A percentile compares a stretch with the other conserved stretches of the same genome.
phyloP scores from a whole-genome alignment of 2,888 invertebrate species.

The Drosophila setosimentum region DNA sequence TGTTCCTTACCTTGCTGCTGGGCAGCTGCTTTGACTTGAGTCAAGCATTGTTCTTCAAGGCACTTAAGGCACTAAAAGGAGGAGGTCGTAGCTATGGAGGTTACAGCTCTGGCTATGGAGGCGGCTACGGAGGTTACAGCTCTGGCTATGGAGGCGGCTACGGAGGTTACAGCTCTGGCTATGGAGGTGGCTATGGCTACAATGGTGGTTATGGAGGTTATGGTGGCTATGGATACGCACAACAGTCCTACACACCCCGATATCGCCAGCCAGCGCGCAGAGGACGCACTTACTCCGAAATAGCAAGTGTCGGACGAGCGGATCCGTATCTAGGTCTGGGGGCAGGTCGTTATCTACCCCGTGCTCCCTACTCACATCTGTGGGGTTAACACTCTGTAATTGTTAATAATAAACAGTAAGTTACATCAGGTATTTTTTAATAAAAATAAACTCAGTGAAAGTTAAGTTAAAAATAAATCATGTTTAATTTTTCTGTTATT shows the following conservation, averaged over 20 bases:
- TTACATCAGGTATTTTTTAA: background rate
- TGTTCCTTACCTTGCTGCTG: conserved; percentile 39
- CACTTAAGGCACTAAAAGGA: conserved; percentile 40
- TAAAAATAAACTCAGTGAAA: conserved; percentile 8
- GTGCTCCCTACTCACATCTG: conserved; percentile 86
- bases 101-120: conserved; percentile 11
- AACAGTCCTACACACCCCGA: background rate
- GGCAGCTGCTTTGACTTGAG: conserved; percentile 41
- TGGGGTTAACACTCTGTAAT: conserved; percentile 28
- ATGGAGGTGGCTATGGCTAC: conserved; percentile 19
- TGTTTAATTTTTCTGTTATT: background rate
- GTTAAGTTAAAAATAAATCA: conserved; percentile 3
- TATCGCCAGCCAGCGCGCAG: conserved; percentile 47
- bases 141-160: conserved; percentile 28
- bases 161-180: conserved; percentile 12
- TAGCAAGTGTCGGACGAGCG: conserved; percentile 89
- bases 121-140: background rate
- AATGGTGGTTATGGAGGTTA: conserved; percentile 25
- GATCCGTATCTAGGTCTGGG: conserved; percentile 86
- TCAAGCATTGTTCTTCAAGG: conserved; percentile 61
- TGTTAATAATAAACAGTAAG: background rate
- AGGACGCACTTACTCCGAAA: conserved; percentile 88
- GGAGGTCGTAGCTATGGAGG: conserved; percentile 16
- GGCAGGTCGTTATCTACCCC: conserved; percentile 86
- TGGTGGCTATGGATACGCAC: conserved; percentile 21